Conservation (phyloP, 1,140 invertebrate species). For the Drosophila chauvacae region DNA sequence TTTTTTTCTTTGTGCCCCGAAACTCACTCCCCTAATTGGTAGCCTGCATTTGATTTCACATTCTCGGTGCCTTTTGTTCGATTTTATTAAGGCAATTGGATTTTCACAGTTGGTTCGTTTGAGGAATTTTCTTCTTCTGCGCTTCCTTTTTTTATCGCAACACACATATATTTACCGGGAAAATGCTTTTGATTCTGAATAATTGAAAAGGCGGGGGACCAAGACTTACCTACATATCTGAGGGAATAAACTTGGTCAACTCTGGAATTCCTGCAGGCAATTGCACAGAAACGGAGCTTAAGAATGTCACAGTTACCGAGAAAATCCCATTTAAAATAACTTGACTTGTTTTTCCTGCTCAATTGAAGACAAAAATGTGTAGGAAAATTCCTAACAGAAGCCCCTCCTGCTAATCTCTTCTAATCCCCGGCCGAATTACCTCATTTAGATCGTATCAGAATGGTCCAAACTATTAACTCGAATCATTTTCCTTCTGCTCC, state of each 20-base stretch:
- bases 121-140: conserved; percentile 19
- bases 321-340: neutral
- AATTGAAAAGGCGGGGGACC: conserved; percentile 1
- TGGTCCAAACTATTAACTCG: conserved; percentile 8
- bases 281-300: neutral
- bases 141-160: neutral
- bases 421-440: neutral
- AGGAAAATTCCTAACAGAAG: neutral
- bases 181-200: conserved; percentile 26
- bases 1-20: neutral
- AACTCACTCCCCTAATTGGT: conserved; percentile 22
- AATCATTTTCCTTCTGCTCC: conserved; percentile 4
- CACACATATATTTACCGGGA: conserved; percentile 5
- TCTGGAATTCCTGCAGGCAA: neutral
- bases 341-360: neutral
- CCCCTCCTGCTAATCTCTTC: neutral
- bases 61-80: conserved; percentile 34
- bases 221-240: neutral
- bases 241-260: neutral
- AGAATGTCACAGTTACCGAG: neutral
- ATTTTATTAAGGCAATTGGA: conserved; percentile 39
- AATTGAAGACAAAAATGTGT: neutral
- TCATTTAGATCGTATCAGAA: conserved; percentile 1
- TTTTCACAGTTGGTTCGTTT: conserved; percentile 26
- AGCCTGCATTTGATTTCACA: conserved; percentile 45